phyloP scores from a whole-genome alignment of 2,797 vertebrate genomes.

The Smutsia temminckii region DNA sequence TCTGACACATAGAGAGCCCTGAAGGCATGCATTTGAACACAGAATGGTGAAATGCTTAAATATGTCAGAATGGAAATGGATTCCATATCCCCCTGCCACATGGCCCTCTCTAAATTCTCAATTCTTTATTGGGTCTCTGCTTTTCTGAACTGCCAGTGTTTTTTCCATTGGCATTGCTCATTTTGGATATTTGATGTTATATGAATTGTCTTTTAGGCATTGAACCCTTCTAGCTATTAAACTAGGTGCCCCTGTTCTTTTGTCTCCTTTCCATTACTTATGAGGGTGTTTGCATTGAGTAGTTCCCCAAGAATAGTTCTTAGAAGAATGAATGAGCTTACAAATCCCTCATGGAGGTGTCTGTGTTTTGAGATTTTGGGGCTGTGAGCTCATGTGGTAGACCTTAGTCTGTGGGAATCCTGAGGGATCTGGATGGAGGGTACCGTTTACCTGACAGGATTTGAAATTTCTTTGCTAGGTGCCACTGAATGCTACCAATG shows the following conservation, averaged over 20 bases:
- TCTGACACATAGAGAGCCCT: background rate
- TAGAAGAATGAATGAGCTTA: background rate
- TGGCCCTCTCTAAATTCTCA: background rate
- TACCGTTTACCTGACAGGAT: background rate
- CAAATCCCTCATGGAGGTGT: background rate
- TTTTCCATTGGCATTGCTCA: background rate
- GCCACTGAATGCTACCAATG: background rate
- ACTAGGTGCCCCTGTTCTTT: background rate
- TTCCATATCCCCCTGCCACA: background rate
- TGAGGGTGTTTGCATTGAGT: background rate
- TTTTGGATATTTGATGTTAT: background rate
- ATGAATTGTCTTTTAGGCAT: background rate
- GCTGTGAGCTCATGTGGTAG: background rate
- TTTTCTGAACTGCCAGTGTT: background rate
- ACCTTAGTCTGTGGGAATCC: background rate
- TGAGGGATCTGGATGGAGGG: background rate
- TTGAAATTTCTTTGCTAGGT: background rate
- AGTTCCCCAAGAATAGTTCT: background rate
- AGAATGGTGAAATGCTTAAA: background rate
- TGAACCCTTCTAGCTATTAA: background rate
- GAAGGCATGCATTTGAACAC: too few relatives aligned
- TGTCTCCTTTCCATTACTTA: background rate
- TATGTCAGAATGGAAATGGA: background rate
- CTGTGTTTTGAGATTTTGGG: background rate
- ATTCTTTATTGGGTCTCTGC: background rate